Conservation (phyloP, 2,888 invertebrate genomes). For the Lamproptera curius region DNA sequence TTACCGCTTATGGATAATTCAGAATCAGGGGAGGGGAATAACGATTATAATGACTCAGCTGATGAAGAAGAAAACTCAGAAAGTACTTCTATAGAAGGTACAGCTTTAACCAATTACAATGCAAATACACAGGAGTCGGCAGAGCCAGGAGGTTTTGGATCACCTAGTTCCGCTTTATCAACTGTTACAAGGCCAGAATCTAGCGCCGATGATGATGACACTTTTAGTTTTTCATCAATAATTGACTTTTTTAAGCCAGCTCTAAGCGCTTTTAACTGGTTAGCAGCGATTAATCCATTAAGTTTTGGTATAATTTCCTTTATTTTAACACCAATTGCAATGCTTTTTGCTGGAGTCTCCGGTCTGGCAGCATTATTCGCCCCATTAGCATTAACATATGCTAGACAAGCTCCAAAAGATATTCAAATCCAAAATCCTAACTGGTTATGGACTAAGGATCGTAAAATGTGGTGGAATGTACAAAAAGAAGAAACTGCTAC, state of each 20-base stretch:
- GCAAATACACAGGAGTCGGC: constrained; percentile 40
- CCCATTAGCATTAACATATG: constrained; percentile 80
- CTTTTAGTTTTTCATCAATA: constrained; percentile 67
- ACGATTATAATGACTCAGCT: constrained; percentile 52
- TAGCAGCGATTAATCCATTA: constrained; percentile 78
- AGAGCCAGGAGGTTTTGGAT: constrained; percentile 40
- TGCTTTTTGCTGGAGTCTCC: constrained; percentile 80
- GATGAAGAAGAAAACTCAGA: constrained; percentile 50
- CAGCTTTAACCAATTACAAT: constrained; percentile 56
- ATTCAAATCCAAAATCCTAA: constrained; percentile 43
- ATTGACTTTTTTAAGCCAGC: constrained; percentile 71
- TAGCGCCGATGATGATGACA: constrained; percentile 54
- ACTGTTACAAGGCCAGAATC: constrained; percentile 46
- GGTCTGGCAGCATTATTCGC: constrained; percentile 80
- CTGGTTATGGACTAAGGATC: constrained; percentile 78
- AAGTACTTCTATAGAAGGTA: constrained; percentile 56
- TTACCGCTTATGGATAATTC: constrained; percentile 56
- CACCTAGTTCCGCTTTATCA: constrained; percentile 45
- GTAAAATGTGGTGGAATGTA: constrained; percentile 73
- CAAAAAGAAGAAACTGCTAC: constrained; percentile 52
- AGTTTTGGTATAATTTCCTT: constrained; percentile 78
- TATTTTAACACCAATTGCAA: constrained; percentile 80
- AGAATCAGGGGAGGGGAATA: constrained; percentile 44
- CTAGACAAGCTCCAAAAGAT: constrained; percentile 56
- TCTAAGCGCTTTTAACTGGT: constrained; percentile 67